Percentiles rank a stretch among this genome's conserved stretches.
Evolutionary conservation across 2,888 invertebrate genomes (phyloP).

Genomic region (Drosophila fungiperda): DNA sequence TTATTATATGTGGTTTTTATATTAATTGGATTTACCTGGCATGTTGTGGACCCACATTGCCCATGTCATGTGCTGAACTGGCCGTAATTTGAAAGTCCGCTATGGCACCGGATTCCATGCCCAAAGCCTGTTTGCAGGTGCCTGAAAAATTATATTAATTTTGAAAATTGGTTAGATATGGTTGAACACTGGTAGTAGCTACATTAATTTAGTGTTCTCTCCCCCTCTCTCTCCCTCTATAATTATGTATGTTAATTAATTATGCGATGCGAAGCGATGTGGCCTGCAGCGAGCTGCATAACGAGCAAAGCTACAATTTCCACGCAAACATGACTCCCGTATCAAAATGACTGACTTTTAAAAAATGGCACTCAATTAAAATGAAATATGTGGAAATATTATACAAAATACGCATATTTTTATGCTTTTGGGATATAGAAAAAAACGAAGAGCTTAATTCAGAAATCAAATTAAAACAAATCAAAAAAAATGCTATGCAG

Average conservation of each 20-base stretch:
- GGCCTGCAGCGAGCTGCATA: constrained; percentile 56
- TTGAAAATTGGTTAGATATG: constrained; percentile 30
- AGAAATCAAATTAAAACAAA: constrained; percentile 63
- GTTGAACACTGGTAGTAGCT: constrained; percentile 20
- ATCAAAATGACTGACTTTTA: constrained; percentile 49
- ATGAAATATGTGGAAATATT: constrained; percentile 63
- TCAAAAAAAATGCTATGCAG: constrained; percentile 40
- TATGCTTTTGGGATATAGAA: constrained; percentile 1
- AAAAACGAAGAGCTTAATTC: constrained; percentile 33
- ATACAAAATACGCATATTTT: constrained; percentile 47
- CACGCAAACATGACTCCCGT: constrained; percentile 41
- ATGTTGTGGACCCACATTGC: constrained; percentile 92
- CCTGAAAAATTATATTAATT: constrained; percentile 85
- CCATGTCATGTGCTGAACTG: constrained; percentile 92
- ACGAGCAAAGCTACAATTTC: constrained; percentile 45
- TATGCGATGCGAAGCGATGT: constrained; percentile 47
- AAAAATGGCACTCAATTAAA: constrained; percentile 60
- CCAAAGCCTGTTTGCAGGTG: constrained; percentile 89
- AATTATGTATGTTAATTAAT: constrained; percentile 53
- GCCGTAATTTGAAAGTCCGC: constrained; percentile 91
- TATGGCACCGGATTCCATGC: constrained; percentile 93
- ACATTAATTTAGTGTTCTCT: constrained; percentile 27
- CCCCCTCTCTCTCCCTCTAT: neutral
- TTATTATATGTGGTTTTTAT: neutral
- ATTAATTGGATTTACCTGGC: constrained; percentile 88